These are phyloP conservation scores for Adrianichthys oophorus DNA, from an alignment of 2,797 vertebrate genomes.

Conservation along the genomic window DNA sequence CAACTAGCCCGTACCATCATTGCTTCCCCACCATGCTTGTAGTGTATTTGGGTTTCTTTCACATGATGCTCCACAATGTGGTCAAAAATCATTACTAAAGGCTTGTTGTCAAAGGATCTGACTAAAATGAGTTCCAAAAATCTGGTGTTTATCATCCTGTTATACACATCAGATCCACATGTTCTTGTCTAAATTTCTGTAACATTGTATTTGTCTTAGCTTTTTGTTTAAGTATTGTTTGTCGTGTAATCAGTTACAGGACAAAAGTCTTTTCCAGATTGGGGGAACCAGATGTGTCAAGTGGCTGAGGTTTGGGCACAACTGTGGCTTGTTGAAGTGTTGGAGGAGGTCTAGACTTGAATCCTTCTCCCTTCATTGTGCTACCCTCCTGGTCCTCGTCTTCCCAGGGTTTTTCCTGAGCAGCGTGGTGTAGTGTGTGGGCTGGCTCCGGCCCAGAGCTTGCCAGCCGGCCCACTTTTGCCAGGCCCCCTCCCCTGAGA, in stretches of 20 bases:
- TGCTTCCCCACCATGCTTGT: no score
- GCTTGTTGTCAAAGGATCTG: no score
- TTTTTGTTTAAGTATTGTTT: constrained; percentile 1
- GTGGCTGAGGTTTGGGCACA: constrained; percentile 45
- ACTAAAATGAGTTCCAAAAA: no score
- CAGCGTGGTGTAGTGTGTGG: constrained; percentile 68
- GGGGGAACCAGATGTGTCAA: constrained; percentile 66
- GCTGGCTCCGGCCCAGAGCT: constrained; percentile 74
- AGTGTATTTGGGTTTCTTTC: no score
- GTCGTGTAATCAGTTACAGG: constrained; percentile 4
- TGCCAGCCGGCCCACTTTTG: constrained; percentile 61
- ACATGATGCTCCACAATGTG: no score
- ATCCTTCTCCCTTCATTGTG: constrained; percentile 13
- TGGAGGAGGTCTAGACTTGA: constrained; percentile 32
- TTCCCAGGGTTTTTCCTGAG: constrained; percentile 69
- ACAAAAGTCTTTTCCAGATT: constrained; percentile 33
- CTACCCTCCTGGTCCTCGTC: constrained; percentile 38
- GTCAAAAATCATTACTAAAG: no score
- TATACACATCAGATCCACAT: not conserved
- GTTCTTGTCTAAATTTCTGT: constrained; percentile 1
- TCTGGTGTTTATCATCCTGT: not conserved
- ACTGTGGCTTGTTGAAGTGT: constrained; percentile 44
- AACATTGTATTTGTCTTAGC: constrained; percentile 8
- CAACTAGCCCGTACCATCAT: no score
- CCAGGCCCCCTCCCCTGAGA: constrained; percentile 71